Evolutionary conservation across 2,797 vertebrate genomes (phyloP).

Genomic region (Hydrophis major): DNA sequence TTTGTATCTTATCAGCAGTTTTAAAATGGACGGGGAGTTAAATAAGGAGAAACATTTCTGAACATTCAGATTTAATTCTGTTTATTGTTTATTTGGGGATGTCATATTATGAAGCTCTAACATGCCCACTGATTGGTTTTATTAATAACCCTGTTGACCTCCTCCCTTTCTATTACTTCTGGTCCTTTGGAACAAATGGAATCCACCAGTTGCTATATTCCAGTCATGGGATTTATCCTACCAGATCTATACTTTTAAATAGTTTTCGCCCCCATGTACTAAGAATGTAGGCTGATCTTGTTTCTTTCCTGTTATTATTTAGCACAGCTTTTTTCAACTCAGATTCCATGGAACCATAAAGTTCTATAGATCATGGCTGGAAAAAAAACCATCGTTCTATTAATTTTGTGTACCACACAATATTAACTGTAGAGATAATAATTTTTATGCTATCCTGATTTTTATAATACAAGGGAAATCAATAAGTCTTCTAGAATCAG

Average conservation of each 20-base stretch:
- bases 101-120: not conserved
- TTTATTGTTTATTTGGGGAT: not conserved
- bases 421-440: not conserved
- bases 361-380: not conserved
- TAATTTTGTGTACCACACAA: not conserved
- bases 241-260: not conserved
- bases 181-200: not conserved
- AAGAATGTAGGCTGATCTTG: not conserved
- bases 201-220: not conserved
- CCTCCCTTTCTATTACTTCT: not conserved
- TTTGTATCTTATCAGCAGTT: not conserved
- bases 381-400: not conserved
- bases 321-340: not conserved
- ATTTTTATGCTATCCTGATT: not conserved
- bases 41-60: not conserved
- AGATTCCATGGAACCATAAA: not conserved
- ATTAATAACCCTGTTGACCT: not conserved
- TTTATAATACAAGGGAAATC: not conserved
- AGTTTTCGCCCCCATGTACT: not conserved
- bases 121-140: not conserved
- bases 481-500: not conserved
- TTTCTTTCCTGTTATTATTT: not conserved
- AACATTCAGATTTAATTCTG: not conserved
- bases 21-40: not conserved
- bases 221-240: not conserved